Conservation (phyloP, 2,888 invertebrate genomes). For the Crossocerus cetratus region DNA sequence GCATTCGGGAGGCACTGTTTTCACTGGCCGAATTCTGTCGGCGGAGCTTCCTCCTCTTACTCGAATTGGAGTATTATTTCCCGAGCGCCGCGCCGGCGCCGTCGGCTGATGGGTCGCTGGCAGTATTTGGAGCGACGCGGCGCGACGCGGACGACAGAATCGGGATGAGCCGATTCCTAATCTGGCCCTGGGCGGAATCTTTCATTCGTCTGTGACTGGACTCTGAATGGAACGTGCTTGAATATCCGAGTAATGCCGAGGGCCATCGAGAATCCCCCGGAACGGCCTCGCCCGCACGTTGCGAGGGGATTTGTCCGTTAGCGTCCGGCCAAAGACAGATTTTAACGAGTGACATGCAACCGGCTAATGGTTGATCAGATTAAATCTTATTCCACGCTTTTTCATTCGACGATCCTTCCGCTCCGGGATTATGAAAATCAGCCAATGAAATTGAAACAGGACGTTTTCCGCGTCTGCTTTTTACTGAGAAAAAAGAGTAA, state of each 20-base stretch:
- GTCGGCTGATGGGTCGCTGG: not conserved
- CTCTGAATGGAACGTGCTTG: not conserved
- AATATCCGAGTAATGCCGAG: not conserved
- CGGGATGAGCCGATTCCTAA: not conserved
- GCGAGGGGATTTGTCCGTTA: slow-evolving; percentile 5
- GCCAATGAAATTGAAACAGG: no score
- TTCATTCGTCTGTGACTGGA: not conserved
- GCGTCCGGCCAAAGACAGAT: not conserved
- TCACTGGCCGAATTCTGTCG: not conserved
- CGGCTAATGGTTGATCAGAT: slow-evolving; percentile 12
- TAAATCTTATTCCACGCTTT: not conserved
- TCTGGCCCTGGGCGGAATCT: not conserved
- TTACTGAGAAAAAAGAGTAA: no score
- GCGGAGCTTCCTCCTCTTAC: no score
- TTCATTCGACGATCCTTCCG: no score
- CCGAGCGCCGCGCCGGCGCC: not conserved
- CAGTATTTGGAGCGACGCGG: not conserved
- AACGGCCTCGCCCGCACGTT: not conserved
- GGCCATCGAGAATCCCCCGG: not conserved
- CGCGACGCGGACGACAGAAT: not conserved
- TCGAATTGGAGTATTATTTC: not conserved
- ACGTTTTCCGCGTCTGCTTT: no score
- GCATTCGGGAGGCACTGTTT: slow-evolving; percentile 16
- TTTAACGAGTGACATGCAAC: not conserved
- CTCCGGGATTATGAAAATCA: not conserved